phyloP scores from a whole-genome alignment of 2,888 invertebrate genomes.

The Tholera decimalis region DNA sequence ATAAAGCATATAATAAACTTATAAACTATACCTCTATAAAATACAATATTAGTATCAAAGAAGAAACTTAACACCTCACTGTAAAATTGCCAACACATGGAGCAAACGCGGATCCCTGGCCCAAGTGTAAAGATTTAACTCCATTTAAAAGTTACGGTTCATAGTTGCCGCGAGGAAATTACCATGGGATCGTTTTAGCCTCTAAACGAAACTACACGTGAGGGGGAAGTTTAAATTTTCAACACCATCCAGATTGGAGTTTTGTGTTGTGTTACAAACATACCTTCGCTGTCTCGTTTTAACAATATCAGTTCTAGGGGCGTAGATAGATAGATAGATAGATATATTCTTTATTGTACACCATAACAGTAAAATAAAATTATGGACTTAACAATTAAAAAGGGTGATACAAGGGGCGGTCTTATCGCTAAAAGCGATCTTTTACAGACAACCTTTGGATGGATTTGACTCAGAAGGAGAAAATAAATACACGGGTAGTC shows the following conservation, averaged over 20 bases:
- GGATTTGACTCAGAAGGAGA: too few species aligned
- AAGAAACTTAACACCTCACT: background rate
- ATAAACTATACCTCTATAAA: too few species aligned
- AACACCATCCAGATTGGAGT: conserved; percentile 2
- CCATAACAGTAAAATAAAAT: too few species aligned
- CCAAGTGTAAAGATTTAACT: conserved; percentile 29
- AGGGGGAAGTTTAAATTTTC: conserved; percentile 14
- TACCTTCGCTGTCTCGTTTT: background rate
- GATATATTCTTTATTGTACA: too few species aligned
- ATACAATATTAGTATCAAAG: too few species aligned
- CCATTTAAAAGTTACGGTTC: conserved; percentile 37
- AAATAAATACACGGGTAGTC: too few species aligned
- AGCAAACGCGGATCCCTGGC: background rate
- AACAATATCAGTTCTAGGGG: background rate
- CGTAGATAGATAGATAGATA: too few species aligned
- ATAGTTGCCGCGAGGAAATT: conserved; percentile 35
- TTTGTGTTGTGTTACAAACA: conserved; percentile 14
- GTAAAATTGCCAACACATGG: background rate
- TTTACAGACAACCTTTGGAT: too few species aligned
- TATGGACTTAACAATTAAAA: too few species aligned
- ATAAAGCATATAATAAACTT: too few species aligned
- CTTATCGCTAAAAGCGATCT: too few species aligned
- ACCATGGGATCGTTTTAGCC: conserved; percentile 34
- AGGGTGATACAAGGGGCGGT: too few species aligned
- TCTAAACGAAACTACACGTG: conserved; percentile 16